Evolutionary conservation across 1,140 invertebrate species (phyloP).

Genomic region (Aphelinus certus): DNA sequence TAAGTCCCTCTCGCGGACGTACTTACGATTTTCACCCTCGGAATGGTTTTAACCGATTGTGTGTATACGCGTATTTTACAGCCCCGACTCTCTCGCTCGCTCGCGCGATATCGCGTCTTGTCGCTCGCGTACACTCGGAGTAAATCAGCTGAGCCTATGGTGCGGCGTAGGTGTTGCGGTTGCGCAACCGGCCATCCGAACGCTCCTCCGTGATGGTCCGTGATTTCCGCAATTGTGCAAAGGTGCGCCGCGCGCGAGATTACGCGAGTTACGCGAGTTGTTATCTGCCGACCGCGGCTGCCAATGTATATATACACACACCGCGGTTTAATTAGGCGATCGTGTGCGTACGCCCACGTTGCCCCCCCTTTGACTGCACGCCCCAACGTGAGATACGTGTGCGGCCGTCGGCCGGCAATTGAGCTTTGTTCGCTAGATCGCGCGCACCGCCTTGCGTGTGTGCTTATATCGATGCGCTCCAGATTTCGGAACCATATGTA

Average conservation of each 20-base stretch:
- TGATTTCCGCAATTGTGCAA: neutral
- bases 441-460: no score
- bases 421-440: no score
- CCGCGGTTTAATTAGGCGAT: neutral
- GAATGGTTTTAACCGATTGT: neutral
- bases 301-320: neutral
- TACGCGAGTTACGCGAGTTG: constrained; percentile 9
- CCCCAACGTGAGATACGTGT: no score
- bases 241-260: neutral
- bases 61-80: neutral
- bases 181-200: no score
- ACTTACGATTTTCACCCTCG: neutral
- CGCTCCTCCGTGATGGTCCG: neutral
- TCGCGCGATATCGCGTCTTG: neutral
- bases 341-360: neutral
- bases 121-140: neutral
- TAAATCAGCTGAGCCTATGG: constrained; percentile 7
- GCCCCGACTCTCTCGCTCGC: neutral
- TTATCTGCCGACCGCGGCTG: neutral
- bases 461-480: no score
- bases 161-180: no score
- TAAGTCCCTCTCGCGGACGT: no score
- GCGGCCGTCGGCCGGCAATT: no score
- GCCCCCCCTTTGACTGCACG: neutral
- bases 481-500: no score